Percentiles rank a stretch among this genome's conserved stretches.
Conservation (phyloP, 2,113 vertebrate genomes). For the Aphyosemion australe region DNA sequence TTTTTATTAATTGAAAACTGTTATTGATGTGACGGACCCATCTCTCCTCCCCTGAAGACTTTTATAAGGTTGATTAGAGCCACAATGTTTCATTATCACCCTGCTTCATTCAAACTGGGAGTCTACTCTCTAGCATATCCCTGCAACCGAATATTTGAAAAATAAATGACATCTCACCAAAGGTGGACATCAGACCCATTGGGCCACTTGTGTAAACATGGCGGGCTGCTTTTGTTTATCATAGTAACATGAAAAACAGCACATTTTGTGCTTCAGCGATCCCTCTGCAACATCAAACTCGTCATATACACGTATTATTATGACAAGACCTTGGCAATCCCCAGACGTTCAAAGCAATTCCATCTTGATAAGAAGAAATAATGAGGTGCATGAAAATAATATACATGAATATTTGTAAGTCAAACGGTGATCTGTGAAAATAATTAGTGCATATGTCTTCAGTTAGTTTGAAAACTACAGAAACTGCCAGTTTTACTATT, state of each 20-base stretch:
- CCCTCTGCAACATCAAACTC: slow-evolving; percentile 30
- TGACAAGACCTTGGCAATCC: slow-evolving; percentile 57
- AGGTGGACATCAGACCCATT: slow-evolving; percentile 37
- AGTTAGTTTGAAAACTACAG: slow-evolving; percentile 19
- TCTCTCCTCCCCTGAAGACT: slow-evolving; percentile 85
- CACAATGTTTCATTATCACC: slow-evolving; percentile 65
- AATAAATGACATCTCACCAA: slow-evolving; percentile 24
- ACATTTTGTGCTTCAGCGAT: slow-evolving; percentile 53
- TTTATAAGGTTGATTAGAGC: slow-evolving; percentile 83
- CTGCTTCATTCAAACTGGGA: slow-evolving; percentile 45
- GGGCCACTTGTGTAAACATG: slow-evolving; percentile 40
- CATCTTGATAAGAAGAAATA: slow-evolving; percentile 61
- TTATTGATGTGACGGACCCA: slow-evolving; percentile 88
- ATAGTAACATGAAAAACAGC: slow-evolving; percentile 39
- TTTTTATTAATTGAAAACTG: slow-evolving; percentile 98
- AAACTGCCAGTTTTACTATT: no score
- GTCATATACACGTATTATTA: slow-evolving; percentile 48
- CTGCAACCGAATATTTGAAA: slow-evolving; percentile 7
- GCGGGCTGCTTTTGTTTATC: slow-evolving; percentile 50
- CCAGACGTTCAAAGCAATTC: slow-evolving; percentile 57
- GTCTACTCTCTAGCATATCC: slow-evolving; percentile 56
- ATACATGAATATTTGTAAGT: slow-evolving; percentile 16
- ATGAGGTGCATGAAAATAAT: slow-evolving; percentile 61
- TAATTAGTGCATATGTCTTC: slow-evolving; percentile 42
- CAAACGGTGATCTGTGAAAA: slow-evolving; percentile 34